Evolutionary conservation across 2,113 vertebrate genomes (phyloP).

Genomic region (Phodopus roborovskii): DNA sequence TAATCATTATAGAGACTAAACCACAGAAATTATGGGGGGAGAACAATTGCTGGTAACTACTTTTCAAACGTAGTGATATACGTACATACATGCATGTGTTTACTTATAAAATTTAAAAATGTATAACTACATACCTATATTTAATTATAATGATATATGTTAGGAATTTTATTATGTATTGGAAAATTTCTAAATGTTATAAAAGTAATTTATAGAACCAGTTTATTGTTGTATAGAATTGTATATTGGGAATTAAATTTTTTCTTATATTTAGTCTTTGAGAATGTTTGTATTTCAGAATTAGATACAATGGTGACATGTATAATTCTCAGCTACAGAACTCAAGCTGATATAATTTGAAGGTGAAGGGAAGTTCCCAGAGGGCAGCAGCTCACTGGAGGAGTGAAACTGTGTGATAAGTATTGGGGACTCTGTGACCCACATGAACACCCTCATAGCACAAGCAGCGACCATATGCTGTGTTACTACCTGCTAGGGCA

Average conservation of each 20-base stretch:
- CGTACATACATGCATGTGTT: neutral
- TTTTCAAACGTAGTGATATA: neutral
- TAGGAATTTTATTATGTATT: neutral
- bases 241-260: neutral
- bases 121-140: neutral
- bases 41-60: neutral
- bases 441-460: neutral
- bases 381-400: neutral
- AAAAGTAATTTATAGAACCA: neutral
- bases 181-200: slow-evolving; percentile 8
- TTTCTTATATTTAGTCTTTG: neutral
- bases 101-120: slow-evolving; percentile 17
- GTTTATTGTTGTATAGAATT: neutral
- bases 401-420: too few relatives aligned
- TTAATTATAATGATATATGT: neutral
- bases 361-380: neutral
- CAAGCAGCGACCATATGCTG: neutral
- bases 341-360: neutral
- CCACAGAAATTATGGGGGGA: neutral
- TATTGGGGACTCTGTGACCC: neutral
- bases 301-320: neutral
- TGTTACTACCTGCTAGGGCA: fast-evolving
- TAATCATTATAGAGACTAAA: neutral
- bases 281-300: neutral
- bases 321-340: neutral